Base-by-base conservation (phyloP, 2,113 vertebrate genomes). In the Aspiorhynchus laticeps region DNA sequence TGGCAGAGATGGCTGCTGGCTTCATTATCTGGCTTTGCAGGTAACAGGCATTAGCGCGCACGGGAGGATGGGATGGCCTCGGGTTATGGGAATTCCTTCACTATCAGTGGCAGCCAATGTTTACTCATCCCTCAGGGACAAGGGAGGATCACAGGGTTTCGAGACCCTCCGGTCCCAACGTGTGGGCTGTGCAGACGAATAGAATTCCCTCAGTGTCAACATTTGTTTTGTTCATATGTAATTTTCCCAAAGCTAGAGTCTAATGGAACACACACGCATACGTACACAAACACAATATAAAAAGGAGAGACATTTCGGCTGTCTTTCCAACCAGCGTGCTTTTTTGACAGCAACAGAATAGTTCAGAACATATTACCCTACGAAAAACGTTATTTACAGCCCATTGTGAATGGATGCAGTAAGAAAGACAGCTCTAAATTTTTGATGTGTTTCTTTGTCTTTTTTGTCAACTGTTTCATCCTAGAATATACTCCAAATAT, bases 31-130 rank as follows among this genome's bases (percentile, higher is more conserved):
- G 81, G 86, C 85, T 90, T 85, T 90, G 89, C 87, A 88, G 86
- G 88, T 88, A 84, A 86, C 53, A 78, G 80, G 4, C 59, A 81
- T 82, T 76, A 85, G 80, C 69, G n/a, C n/a, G 90, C n/a, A 15
- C 21, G 53, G 74, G 73, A 71, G 82, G 78, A 59, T 81, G 79
- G 74, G 80, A 87, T 91, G 88, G 90, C 90, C 92, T 91, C 71
- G 76, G 92, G 93, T 93, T 91, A 85, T 88, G 86, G 93, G 93
- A 92, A 95, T 94, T 93, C 93, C 93, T 93, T 90, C 91, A 92
- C 92, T 76, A 80, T 90, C 92, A 92, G 91, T 94, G 94, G 93
- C 93, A 93, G 93, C 90, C 91, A 90, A 92, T 95, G 93, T 95
- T 95, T 95, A 92, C 91, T n/a, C 75, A 91, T 90, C 92, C 92